Base-by-base conservation (phyloP, 2,113 vertebrate genomes). In the Xenopus borealis region DNA sequence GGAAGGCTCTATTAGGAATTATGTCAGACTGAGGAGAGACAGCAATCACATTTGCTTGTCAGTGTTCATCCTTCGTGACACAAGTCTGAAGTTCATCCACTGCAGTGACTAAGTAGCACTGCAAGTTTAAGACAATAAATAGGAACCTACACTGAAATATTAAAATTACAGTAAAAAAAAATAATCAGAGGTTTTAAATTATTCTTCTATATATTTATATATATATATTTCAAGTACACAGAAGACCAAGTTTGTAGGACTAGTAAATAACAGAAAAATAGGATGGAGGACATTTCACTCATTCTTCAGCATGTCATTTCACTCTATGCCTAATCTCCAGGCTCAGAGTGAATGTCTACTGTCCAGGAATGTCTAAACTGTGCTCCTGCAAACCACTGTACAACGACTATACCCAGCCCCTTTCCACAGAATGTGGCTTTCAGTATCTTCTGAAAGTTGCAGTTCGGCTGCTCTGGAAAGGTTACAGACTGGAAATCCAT, bases 221-320 rank as follows among this genome's bases (percentile, higher is more conserved):
- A 74, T 72, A 78, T 79, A 85, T 57, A 62, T 82, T 86, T 86
- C 84, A 87, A 85, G 85, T 86, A 89, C 79, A 72, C 74, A 83
- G 81, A 91, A 85, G 88, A 91, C 89, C 85, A n/a, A n/a, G n/a
- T 55, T 80, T 65, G 27, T 75, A 80, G 81, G 82, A 70, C 82
- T 59, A 87, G 72, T 67, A 66, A 66, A 44, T n/a, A n/a, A n/a
- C n/a, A 58, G 16, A 55, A 55, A 55, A 55, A 55, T n/a, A 16
- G 8, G 3, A 55, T 55, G 52, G 2, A 55, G 52, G 52, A 55
- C 52, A 55, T 55, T n/a, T 55, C 13, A 55, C 16, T 16, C 52
- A 9, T 55, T 55, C 52, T n/a, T 7, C 14, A 33, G 30, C 30
- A 33, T 33, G 30, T 3, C 30, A 33, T 33, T 33, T 33, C 30